Percentiles rank a stretch among this genome's conserved stretches.
Evolutionary conservation across 2,888 invertebrate species (phyloP).

Genomic region (Augiades crinisus): DNA sequence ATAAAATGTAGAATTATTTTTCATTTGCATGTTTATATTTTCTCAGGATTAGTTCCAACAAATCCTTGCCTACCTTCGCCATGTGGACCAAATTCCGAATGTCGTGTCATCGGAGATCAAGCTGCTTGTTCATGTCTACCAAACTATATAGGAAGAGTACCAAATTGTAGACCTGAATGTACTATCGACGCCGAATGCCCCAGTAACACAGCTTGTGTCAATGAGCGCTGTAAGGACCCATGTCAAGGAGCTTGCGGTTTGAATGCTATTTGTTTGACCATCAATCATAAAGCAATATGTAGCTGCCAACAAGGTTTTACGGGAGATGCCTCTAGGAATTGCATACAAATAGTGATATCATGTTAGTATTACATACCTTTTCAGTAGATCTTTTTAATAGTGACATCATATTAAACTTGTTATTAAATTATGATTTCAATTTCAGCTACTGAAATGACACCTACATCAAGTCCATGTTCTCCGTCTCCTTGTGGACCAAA

Average conservation of each 20-base stretch:
- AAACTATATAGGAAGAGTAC: conserved; percentile 91
- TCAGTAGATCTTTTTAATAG: not conserved
- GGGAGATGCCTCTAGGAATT: conserved; percentile 88
- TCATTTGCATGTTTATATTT: conserved; percentile 1
- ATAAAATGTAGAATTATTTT: not conserved
- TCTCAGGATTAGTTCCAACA: conserved; percentile 49
- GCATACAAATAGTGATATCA: conserved; percentile 79
- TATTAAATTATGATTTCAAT: conserved; percentile 2
- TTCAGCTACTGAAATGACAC: conserved; percentile 78
- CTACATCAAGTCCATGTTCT: conserved; percentile 87
- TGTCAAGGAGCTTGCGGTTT: conserved; percentile 90
- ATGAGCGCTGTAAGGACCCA: conserved; percentile 91
- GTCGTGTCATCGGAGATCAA: conserved; percentile 89
- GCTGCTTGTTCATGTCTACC: conserved; percentile 92
- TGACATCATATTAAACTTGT: conserved; percentile 4
- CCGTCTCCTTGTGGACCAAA: conserved; percentile 94
- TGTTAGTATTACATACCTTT: conserved; percentile 47
- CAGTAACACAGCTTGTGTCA: conserved; percentile 89
- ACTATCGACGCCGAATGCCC: conserved; percentile 90
- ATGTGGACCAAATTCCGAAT: conserved; percentile 92
- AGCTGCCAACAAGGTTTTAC: conserved; percentile 91
- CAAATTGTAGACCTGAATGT: conserved; percentile 93
- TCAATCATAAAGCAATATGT: conserved; percentile 91
- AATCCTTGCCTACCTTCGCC: conserved; percentile 91
- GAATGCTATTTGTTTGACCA: conserved; percentile 91